Percentiles rank a stretch among this genome's conserved stretches.
These are phyloP conservation scores for Chromobotia macracanthus DNA, from an alignment of 2,797 vertebrate genomes.

Conservation along the genomic window DNA sequence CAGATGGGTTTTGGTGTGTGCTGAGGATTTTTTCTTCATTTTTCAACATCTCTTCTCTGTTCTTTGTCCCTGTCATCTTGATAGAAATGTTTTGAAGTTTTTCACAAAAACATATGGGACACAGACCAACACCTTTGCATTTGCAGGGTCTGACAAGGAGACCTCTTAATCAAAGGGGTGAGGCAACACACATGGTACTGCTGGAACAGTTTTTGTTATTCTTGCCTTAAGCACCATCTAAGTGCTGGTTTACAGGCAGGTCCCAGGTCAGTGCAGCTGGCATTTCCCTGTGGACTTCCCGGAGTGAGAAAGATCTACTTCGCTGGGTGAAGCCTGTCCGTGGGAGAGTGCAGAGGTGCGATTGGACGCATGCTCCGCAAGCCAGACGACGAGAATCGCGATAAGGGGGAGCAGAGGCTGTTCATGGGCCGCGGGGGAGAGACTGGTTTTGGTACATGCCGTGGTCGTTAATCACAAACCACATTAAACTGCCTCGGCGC, in stretches of 20 bases:
- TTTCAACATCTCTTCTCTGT: constrained; percentile 47
- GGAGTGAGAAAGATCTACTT: background rate
- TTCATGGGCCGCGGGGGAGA: constrained; percentile 9
- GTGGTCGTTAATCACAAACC: constrained; percentile 26
- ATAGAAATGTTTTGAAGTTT: constrained; percentile 55
- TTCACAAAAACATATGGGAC: constrained; percentile 56
- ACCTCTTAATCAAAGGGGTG: constrained; percentile 38
- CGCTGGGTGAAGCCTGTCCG: background rate
- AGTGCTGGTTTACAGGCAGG: constrained; percentile 46
- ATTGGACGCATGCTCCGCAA: constrained; percentile 26
- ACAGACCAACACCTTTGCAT: constrained; percentile 55
- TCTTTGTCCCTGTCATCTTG: constrained; percentile 31
- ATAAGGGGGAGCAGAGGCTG: constrained; percentile 27
- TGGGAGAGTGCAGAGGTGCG: constrained; percentile 15
- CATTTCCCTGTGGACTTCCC: constrained; percentile 30
- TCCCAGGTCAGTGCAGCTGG: constrained; percentile 37
- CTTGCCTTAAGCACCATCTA: constrained; percentile 52
- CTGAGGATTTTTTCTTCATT: constrained; percentile 52
- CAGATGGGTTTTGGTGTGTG: constrained; percentile 66
- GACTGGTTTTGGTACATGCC: constrained; percentile 9
- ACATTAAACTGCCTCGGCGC: constrained; percentile 25
- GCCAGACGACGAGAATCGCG: constrained; percentile 38
- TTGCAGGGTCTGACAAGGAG: constrained; percentile 40
- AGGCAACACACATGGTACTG: constrained; percentile 50
- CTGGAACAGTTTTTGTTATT: constrained; percentile 50